Evolutionary conservation across 1,140 invertebrate genomes (phyloP).

Genomic region (Trichomalopsis sarcophagae): DNA sequence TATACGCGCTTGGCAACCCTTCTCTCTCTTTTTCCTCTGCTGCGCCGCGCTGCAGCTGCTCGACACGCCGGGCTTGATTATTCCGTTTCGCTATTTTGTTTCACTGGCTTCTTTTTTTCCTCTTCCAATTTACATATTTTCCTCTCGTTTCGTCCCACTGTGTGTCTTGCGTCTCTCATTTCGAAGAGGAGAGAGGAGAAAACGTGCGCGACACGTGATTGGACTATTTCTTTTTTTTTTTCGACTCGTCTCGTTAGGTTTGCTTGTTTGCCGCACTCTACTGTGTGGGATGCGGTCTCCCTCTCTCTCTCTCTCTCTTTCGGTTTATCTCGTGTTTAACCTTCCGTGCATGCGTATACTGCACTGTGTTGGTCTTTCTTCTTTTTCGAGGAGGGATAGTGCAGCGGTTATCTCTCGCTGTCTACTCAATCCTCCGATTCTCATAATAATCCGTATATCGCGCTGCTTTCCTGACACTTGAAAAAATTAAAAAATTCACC

Average conservation of each 20-base stretch:
- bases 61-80: background rate
- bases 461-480: too few species aligned
- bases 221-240: background rate
- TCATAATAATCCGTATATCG: too few species aligned
- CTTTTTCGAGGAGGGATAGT: too few species aligned
- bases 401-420: too few species aligned
- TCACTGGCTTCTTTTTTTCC: background rate
- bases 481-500: too few species aligned
- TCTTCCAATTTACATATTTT: background rate
- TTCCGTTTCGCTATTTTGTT: slow-evolving; percentile 18
- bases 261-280: background rate
- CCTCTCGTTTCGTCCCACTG: background rate
- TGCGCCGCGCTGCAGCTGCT: background rate
- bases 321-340: too few species aligned
- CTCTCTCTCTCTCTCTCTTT: background rate
- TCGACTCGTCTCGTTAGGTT: background rate
- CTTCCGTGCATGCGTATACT: too few species aligned
- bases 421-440: too few species aligned
- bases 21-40: background rate
- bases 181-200: background rate
- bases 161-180: background rate
- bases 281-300: background rate
- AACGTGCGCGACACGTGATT: background rate
- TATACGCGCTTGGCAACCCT: slow-evolving; percentile 38
- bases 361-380: too few species aligned